phyloP scores from a whole-genome alignment of 2,888 invertebrate species.

The Ichneumoninae sp. region DNA sequence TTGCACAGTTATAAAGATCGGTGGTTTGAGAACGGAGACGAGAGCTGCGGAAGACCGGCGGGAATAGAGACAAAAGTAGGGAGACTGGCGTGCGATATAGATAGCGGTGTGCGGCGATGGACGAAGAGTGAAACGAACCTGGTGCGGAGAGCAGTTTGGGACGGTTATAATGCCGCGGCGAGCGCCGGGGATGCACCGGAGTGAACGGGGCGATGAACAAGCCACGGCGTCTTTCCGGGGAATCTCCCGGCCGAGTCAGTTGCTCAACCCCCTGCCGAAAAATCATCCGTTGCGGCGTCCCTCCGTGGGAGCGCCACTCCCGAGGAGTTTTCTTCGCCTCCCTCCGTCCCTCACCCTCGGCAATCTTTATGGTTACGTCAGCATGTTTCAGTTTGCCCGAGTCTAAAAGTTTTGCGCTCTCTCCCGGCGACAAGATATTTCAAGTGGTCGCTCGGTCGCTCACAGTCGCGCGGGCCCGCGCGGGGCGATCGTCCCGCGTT shows the following conservation, averaged over 20 bases:
- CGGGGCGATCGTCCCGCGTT: conserved; percentile 74
- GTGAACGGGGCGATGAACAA: conserved; percentile 61
- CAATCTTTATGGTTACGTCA: conserved; percentile 84
- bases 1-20: background rate
- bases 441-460: conserved; percentile 81
- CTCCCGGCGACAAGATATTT: conserved; percentile 83
- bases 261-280: conserved; percentile 49
- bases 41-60: conserved; percentile 53
- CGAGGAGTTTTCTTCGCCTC: conserved; percentile 55
- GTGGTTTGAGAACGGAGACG: conserved; percentile 32
- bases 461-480: conserved; percentile 64
- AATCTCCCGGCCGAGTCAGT: conserved; percentile 48
- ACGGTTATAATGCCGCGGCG: conserved; percentile 62
- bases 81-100: conserved; percentile 50
- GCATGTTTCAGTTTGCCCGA: conserved; percentile 83
- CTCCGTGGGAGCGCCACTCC: conserved; percentile 57
- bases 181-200: conserved; percentile 57
- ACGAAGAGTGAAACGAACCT: conserved; percentile 54
- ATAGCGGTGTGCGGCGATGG: conserved; percentile 60
- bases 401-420: conserved; percentile 82
- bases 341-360: conserved; percentile 54
- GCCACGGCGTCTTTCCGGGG: conserved; percentile 62
- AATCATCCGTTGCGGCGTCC: conserved; percentile 44
- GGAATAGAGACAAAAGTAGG: conserved; percentile 38
- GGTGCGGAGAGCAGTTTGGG: conserved; percentile 66